Conservation (phyloP, 1,140 invertebrate species). For the Mylabris phalerata region DNA sequence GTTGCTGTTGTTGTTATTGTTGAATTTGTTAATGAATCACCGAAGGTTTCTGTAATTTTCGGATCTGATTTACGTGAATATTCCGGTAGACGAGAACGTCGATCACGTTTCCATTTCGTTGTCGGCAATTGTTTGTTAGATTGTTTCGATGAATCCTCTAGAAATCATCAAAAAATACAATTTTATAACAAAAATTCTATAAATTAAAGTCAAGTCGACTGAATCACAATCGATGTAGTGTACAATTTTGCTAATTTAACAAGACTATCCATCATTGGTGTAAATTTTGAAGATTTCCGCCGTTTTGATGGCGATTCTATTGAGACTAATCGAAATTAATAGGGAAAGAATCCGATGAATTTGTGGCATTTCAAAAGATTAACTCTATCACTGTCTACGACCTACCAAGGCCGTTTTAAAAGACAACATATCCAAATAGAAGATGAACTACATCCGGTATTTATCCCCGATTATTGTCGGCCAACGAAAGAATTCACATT, state of each 20-base stretch:
- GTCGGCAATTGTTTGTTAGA: conserved; percentile 54
- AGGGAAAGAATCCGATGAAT: no score
- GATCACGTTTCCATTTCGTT: conserved; percentile 57
- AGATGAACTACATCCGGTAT: conserved; percentile 20
- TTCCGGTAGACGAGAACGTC: conserved; percentile 43
- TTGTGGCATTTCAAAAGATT: background rate
- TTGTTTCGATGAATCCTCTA: conserved; percentile 30
- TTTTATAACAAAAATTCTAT: no score
- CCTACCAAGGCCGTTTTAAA: conserved; percentile 15
- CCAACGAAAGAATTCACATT: background rate
- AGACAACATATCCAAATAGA: background rate
- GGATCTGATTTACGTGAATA: conserved; percentile 40
- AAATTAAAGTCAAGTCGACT: no score
- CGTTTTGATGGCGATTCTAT: no score
- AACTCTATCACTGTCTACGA: conserved; percentile 2
- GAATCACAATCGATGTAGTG: no score
- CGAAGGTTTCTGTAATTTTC: conserved; percentile 32
- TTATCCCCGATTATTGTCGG: background rate
- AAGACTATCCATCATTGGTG: no score
- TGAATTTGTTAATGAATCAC: conserved; percentile 10
- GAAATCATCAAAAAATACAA: conserved; percentile 12
- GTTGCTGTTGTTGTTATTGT: conserved; percentile 31
- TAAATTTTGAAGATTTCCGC: no score
- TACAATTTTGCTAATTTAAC: no score
- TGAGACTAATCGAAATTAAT: no score